A percentile compares a stretch with the other conserved stretches of the same genome.
Conservation (phyloP, 1,140 invertebrate genomes). For the Temnothorax nylanderi region DNA sequence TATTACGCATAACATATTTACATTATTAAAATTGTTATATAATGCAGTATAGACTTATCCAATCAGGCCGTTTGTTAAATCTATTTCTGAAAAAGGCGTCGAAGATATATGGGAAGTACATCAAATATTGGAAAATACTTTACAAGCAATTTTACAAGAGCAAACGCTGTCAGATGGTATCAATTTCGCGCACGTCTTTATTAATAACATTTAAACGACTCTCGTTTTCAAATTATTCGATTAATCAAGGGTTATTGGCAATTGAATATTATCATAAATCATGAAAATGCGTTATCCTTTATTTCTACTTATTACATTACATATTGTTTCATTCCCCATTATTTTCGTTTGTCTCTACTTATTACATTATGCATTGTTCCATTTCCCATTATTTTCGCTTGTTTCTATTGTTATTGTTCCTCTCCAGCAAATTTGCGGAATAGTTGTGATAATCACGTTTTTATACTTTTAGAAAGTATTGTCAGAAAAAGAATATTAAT, state of each 20-base stretch:
- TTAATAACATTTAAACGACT: neutral
- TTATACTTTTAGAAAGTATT: neutral
- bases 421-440: neutral
- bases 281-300: neutral
- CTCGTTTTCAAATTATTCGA: neutral
- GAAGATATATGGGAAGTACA: neutral
- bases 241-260: neutral
- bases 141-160: neutral
- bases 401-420: slow-evolving; percentile 30
- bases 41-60: neutral
- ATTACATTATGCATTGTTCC: slow-evolving; percentile 15
- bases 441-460: neutral
- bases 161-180: neutral
- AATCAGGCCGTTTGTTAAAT: neutral
- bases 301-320: slow-evolving; percentile 19
- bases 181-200: neutral
- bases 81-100: neutral
- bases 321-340: neutral
- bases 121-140: neutral
- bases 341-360: slow-evolving; percentile 4
- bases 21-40: neutral
- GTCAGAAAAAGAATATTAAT: neutral
- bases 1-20: slow-evolving; percentile 17
- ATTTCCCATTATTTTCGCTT: slow-evolving; percentile 35
- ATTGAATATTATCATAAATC: slow-evolving; percentile 9